Evolutionary conservation across 1,140 invertebrate species (phyloP), one percentile per base, ranked within the genome.

Genomic region (Pseudomyrmex sp.): DNA sequence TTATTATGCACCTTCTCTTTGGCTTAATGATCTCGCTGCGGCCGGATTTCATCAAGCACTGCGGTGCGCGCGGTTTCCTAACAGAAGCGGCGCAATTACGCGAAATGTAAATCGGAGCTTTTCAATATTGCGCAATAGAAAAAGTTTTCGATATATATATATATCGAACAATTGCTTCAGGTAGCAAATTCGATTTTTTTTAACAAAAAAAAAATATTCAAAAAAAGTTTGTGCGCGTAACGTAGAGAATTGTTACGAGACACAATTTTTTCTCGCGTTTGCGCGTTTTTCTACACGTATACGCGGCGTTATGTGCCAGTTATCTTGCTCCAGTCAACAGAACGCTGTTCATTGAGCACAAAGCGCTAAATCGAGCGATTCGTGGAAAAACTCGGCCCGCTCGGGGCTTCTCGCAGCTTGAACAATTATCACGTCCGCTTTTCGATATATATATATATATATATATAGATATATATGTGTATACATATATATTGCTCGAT

Each of bases 1-100:
- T 70, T 72, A 80, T 80, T 70, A 80, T 80, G 23, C 76, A 48
- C 54, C 66, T 77, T 69, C 63, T n/a, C n/a, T 9, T 18, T 44
- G 35, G 59, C 35, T 77, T 83, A 86, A 87, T 73, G 86, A 87
- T 87, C 85, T 83, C 73, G 63, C 79, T 69, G 50, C 59, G 70
- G 46, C 63, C 73, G 54, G 84, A 83, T 83, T 86, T 87, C 79
- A 86, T 87, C 86, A 77, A 68, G 46, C 84, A 62, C 56, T 5
- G 23, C 35, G 35, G 35, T 35, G 4, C 35, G 35, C 35, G 20
- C n/a, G 23, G 72, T 87, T 87, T 86, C 86, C 72, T 83, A 86
- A 87, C 77, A 85, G 66, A 73, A 72, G 18, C 48, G 13, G 52
- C 62, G 50, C 61, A 62, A 82, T 74, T 61, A 54, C 48, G 50